Evolutionary conservation across 2,888 invertebrate species (phyloP).

Genomic region (Furcula furcula): DNA sequence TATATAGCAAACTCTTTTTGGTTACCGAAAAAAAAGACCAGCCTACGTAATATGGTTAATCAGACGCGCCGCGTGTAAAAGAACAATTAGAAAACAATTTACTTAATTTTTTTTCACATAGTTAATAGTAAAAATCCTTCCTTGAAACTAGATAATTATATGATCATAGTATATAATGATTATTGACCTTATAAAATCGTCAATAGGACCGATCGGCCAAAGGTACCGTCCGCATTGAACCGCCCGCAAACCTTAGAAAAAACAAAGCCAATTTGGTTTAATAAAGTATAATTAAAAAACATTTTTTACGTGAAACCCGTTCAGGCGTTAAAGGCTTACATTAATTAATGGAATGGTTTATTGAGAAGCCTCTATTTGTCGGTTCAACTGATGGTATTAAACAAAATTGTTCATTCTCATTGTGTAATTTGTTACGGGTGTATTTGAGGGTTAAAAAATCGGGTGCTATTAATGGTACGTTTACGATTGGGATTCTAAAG

Average conservation of each 20-base stretch:
- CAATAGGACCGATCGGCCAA: slow-evolving; percentile 68
- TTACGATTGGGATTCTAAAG: slow-evolving; percentile 37
- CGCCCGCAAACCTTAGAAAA: slow-evolving; percentile 50
- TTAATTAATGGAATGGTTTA: slow-evolving; percentile 73
- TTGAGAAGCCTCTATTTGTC: slow-evolving; percentile 41
- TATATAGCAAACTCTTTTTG: too few species aligned
- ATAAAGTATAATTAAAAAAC: slow-evolving; percentile 76
- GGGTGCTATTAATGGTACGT: slow-evolving; percentile 59
- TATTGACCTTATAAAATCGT: slow-evolving; percentile 79
- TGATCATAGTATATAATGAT: slow-evolving; percentile 73
- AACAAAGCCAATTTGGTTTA: slow-evolving; percentile 74
- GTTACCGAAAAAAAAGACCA: slow-evolving; percentile 23
- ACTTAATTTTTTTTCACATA: slow-evolving; percentile 23
- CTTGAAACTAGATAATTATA: slow-evolving; percentile 71
- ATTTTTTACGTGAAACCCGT: slow-evolving; percentile 69
- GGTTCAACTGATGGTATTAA: slow-evolving; percentile 55
- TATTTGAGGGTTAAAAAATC: slow-evolving; percentile 47
- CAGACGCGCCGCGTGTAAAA: slow-evolving; percentile 29
- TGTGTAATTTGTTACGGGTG: slow-evolving; percentile 64
- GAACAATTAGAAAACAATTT: slow-evolving; percentile 30
- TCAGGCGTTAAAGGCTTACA: slow-evolving; percentile 61
- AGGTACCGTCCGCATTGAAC: slow-evolving; percentile 58
- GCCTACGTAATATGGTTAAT: slow-evolving; percentile 34
- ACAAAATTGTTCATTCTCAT: slow-evolving; percentile 48
- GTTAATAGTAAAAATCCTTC: slow-evolving; percentile 41